Evolutionary conservation across 2,797 vertebrate species (phyloP), one percentile per base, ranked within the genome.

Genomic region (Fringilla coelebs): DNA sequence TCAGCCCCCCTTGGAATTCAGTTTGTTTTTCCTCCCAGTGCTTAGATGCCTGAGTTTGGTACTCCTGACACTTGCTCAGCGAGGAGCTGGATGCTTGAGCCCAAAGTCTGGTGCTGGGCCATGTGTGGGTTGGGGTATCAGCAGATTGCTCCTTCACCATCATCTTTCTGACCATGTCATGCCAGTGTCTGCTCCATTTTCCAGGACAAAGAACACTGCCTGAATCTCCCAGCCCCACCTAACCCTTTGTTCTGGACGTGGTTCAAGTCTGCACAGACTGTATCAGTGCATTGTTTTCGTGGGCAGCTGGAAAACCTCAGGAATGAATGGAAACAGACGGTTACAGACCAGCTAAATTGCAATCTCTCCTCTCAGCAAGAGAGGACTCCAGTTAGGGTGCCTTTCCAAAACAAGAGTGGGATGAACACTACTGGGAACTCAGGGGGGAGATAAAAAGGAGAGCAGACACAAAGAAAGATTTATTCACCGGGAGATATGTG

Each of bases 241-340:
- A 84, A 90, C 93, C 81, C 94, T 91, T 91, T 95, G 54, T 46
- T 76, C 81, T 96, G 96, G 95, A 85, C 0, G 1, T 11, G 7
- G 61, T 89, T 96, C 92, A 95, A 87, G 72, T 72, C 78, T 41
- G 17, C 83, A 74, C 49, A 36, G 96, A 94, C 89, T 93, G 79
- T 94, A 96, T 96, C 90, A 85, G 66, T 82, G 90, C 95, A 87
- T 87, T 93, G 70, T 92, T 96, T 93, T 91, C 0, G 3, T 76
- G 95, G 94, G 96, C 90, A 94, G 93, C 94, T 95, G 89, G 88
- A 91, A 94, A 91, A 87, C 93, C 94, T 97, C 94, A 72, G 88
- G 87, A 93, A 90, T 96, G 95, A 97, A 80, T 89, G 89, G 88
- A 97, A 97, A 97, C 94, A 97, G 96, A 93, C 55, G 4, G 65